Evolutionary conservation across 1,140 invertebrate species (phyloP).

Genomic region (Pemphigus obesinymphae): DNA sequence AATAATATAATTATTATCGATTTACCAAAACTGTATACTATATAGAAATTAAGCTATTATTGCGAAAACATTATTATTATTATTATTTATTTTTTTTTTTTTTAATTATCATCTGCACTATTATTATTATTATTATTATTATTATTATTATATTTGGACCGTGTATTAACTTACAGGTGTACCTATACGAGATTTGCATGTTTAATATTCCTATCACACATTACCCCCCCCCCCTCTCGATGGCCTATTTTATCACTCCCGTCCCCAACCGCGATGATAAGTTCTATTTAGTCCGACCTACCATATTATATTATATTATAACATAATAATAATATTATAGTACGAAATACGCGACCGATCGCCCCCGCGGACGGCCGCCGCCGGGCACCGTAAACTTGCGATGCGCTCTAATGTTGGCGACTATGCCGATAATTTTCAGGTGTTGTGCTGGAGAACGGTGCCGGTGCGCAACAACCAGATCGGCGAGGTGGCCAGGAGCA

Average conservation of each 20-base stretch:
- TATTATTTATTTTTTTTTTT: neutral
- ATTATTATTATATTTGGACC: no score
- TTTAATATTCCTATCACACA: neutral
- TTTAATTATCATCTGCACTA: neutral
- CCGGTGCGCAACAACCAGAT: slow-evolving; percentile 79
- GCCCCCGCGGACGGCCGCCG: neutral
- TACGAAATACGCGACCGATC: no score
- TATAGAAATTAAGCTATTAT: neutral
- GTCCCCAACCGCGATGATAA: neutral
- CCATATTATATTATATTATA: neutral
- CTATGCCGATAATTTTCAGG: slow-evolving; percentile 51
- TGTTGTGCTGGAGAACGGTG: slow-evolving; percentile 87
- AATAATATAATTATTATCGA: neutral
- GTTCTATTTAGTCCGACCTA: neutral
- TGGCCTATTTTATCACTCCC: neutral
- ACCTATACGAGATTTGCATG: slow-evolving; percentile 16
- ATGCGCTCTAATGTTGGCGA: neutral
- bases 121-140: neutral
- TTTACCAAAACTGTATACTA: neutral
- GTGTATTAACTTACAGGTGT: neutral
- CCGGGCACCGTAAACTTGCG: neutral
- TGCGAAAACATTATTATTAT: neutral
- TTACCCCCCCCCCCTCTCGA: neutral
- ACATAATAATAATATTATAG: neutral
- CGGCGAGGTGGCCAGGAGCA: slow-evolving; percentile 83